Evolutionary conservation across 2,888 invertebrate species (phyloP).

Genomic region (Trichogramma evanescens): DNA sequence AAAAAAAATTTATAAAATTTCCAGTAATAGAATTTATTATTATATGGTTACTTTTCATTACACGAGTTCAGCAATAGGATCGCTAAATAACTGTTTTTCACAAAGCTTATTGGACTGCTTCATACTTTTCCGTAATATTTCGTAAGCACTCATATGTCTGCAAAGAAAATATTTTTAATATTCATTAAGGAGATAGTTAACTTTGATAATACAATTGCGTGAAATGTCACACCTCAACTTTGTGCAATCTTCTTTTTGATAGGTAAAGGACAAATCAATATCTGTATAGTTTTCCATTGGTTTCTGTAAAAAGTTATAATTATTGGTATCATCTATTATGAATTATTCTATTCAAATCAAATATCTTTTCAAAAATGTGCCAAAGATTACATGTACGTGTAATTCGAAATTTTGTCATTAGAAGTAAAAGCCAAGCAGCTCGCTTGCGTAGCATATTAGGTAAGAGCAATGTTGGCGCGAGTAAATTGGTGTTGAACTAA

Average conservation of each 20-base stretch:
- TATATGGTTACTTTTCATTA: slow-evolving; percentile 19
- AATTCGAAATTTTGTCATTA: neutral
- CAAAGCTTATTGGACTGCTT: slow-evolving; percentile 34
- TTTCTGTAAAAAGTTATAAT: slow-evolving; percentile 26
- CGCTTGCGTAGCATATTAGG: slow-evolving; percentile 27
- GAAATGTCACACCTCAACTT: slow-evolving; percentile 29
- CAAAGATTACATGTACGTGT: neutral
- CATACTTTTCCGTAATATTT: slow-evolving; percentile 34
- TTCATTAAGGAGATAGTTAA: neutral
- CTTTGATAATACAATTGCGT: neutral
- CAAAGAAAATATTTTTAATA: slow-evolving; percentile 3
- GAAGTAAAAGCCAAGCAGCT: neutral
- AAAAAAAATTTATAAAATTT: slow-evolving; percentile 11
- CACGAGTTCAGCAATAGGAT: slow-evolving; percentile 31
- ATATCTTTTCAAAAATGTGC: neutral
- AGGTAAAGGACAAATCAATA: slow-evolving; percentile 37
- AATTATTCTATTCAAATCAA: no score
- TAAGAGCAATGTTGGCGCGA: slow-evolving; percentile 39
- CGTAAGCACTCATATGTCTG: slow-evolving; percentile 35
- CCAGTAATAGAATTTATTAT: slow-evolving; percentile 2
- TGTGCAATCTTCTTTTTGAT: slow-evolving; percentile 34
- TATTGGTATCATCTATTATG: no score
- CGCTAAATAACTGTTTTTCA: slow-evolving; percentile 35
- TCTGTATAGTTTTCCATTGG: slow-evolving; percentile 34
- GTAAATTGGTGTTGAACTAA: slow-evolving; percentile 41